Conservation (phyloP, 1,140 invertebrate genomes). For the Atta texana region DNA sequence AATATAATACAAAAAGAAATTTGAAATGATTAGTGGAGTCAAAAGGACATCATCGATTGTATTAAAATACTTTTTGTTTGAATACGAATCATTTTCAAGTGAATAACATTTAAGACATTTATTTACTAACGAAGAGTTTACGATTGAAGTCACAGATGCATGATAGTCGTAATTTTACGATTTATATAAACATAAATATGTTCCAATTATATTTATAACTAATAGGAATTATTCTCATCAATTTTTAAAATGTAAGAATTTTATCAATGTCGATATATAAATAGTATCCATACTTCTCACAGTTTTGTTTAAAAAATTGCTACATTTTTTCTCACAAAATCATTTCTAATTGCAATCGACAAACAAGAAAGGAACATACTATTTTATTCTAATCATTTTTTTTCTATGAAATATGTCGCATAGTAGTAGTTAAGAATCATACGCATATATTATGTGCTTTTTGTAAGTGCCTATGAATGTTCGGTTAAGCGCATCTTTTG, state of each 20-base stretch:
- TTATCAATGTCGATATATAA: background rate
- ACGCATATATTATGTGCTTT: slow-evolving; percentile 22
- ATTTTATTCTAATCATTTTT: slow-evolving; percentile 2
- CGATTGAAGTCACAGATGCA: background rate
- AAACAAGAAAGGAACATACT: background rate
- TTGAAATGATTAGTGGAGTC: no score
- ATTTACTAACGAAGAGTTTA: background rate
- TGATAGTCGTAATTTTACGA: background rate
- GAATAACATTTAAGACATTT: background rate
- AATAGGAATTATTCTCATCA: background rate
- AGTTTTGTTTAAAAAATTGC: background rate
- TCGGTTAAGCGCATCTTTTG: slow-evolving; percentile 35
- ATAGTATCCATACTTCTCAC: background rate
- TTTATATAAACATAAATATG: slow-evolving; percentile 12
- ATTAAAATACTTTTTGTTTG: background rate
- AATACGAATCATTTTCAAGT: background rate
- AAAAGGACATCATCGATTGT: no score
- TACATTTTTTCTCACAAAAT: slow-evolving; percentile 6
- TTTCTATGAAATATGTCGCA: background rate
- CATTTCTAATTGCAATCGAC: background rate
- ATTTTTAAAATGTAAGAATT: background rate
- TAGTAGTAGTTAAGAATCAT: slow-evolving; percentile 10
- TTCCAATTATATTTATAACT: slow-evolving; percentile 6
- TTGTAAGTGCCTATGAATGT: slow-evolving; percentile 54
- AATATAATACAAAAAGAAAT: no score